Percentiles rank a stretch among this genome's conserved stretches.
Conservation (phyloP, 2,797 vertebrate genomes). For the Taenioides sp. region DNA sequence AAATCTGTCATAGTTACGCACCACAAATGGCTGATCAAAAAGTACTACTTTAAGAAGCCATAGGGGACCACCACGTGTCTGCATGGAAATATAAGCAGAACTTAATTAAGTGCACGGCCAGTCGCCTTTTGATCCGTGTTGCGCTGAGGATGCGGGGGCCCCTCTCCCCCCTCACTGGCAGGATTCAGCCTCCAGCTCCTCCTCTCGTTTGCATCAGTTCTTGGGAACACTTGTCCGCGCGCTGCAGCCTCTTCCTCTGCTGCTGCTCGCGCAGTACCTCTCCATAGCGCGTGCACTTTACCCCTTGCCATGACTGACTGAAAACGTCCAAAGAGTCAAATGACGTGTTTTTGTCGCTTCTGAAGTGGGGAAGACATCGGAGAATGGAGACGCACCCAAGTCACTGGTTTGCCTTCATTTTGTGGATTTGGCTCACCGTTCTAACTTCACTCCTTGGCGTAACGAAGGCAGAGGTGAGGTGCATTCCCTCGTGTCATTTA, state of each 20-base stretch:
- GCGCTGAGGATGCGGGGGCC: constrained; percentile 47
- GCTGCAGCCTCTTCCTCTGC: constrained; percentile 37
- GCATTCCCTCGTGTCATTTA: constrained; percentile 75
- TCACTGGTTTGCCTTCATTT: constrained; percentile 48
- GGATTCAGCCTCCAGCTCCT: constrained; percentile 73
- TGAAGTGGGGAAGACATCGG: constrained; percentile 40
- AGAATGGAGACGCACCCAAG: constrained; percentile 72
- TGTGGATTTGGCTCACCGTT: constrained; percentile 67
- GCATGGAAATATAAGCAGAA: constrained; percentile 18
- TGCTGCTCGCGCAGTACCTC: constrained; percentile 42
- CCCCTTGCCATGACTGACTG: constrained; percentile 60
- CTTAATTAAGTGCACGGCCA: constrained; percentile 35
- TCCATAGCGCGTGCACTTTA: constrained; percentile 58
- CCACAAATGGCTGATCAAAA: constrained; percentile 24
- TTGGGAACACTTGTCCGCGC: constrained; percentile 69
- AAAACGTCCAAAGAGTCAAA: constrained; percentile 31
- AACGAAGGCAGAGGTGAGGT: constrained; percentile 78
- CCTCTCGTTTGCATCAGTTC: constrained; percentile 76
- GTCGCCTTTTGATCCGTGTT: constrained; percentile 27
- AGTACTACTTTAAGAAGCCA: constrained; percentile 20
- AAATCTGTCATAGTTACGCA: constrained; percentile 20
- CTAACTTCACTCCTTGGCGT: constrained; percentile 74
- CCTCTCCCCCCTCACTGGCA: constrained; percentile 53
- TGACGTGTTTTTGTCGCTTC: constrained; percentile 45
- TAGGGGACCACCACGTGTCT: constrained; percentile 5